Evolutionary conservation across 1,140 invertebrate species (phyloP), one percentile per base, ranked within the genome.

Genomic region (Drosophila subpulchrella): DNA sequence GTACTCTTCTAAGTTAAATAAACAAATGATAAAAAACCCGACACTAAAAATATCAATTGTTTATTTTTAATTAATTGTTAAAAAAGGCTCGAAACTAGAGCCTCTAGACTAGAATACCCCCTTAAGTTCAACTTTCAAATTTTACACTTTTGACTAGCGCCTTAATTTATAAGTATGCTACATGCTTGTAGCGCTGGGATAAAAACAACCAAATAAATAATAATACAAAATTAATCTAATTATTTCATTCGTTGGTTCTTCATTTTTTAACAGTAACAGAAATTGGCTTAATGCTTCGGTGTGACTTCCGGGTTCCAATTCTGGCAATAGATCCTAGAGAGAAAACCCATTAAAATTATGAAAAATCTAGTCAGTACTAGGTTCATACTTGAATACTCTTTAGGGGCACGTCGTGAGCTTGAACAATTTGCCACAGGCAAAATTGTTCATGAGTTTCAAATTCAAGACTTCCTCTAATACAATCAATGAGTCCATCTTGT

Each of bases 361-460:
- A n/a, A 47, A 8, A 38, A 6, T 13, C 13, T n/a, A 8, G 41
- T 36, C 3, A 44, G 10, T 39, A 11, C 11, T 1, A 20, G 11
- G 13, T 30, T 34, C 59, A 94, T 34, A 98, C 97, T 91, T 99
- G 93, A 54, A 99, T 95, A 85, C 96, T 95, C 84, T 98, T 97
- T 6, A 98, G 95, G 11, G 97, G 96, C 85, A 99, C 97, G 92
- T 98, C 97, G 89, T 99, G 98, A 44, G 98, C 97, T 73, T 96
- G 95, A 41, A 99, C 95, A 36, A 99, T 94, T 93, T 99, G 97
- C 98, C 98, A 99, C n/a, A n/a, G n/a, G n/a, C n/a, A n/a, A n/a
- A n/a, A 97, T 91, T 99, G 98, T 92, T 99, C 98, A 81, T 98
- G 97, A 2, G 98, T 98, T 92, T 99, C 98, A 98, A 98, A 99